Conservation (phyloP, 2,113 vertebrate genomes). For the Sebastes fasciatus region DNA sequence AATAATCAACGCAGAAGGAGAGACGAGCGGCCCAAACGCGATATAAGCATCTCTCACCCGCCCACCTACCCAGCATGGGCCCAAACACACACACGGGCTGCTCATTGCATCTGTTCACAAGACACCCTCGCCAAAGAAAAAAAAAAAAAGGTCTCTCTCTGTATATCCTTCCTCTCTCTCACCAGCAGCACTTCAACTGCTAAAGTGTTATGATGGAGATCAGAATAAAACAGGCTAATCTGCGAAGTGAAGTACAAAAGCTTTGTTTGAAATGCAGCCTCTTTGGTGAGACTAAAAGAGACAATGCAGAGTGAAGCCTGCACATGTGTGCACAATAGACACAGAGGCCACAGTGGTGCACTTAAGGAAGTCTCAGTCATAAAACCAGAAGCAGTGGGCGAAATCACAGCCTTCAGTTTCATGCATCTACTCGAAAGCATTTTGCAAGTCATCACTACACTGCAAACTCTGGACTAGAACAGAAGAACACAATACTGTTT, state of each 20-base stretch:
- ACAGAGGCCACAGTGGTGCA: background rate
- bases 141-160: background rate
- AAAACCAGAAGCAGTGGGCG: background rate
- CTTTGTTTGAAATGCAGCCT: constrained; percentile 10
- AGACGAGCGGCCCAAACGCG: constrained; percentile 21
- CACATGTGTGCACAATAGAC: background rate
- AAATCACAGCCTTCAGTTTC: background rate
- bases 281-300: background rate
- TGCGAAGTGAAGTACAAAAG: background rate
- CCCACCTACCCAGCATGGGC: constrained; percentile 65
- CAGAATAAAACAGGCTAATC: background rate
- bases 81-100: constrained; percentile 69
- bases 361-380: background rate
- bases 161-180: constrained; percentile 20
- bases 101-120: constrained; percentile 79
- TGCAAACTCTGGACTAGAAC: background rate
- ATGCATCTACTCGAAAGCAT: background rate
- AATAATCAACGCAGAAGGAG: constrained; percentile 44
- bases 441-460: background rate
- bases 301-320: background rate
- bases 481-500: background rate
- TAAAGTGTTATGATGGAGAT: background rate
- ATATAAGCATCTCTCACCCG: constrained; percentile 65
- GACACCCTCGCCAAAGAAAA: constrained; percentile 39
- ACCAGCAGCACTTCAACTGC: constrained; percentile 5